phyloP scores from a whole-genome alignment of 2,113 vertebrate genomes.

The Hassar affinis region DNA sequence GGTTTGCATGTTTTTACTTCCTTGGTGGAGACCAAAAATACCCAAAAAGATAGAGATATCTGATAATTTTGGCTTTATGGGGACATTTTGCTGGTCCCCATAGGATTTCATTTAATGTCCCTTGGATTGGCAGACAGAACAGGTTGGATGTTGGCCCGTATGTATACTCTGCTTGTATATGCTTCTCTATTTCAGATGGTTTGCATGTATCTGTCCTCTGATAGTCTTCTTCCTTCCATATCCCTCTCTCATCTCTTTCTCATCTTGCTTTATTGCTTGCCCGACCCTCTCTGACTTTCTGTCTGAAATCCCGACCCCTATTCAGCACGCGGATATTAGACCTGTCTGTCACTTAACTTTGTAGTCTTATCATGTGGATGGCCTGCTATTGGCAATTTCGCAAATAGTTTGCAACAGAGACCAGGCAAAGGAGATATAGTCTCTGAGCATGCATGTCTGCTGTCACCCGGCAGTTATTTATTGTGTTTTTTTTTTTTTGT shows the following conservation, averaged over 20 bases:
- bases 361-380: neutral
- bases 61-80: too few relatives aligned
- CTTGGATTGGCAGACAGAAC: neutral
- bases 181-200: neutral
- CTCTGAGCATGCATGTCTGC: neutral
- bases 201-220: neutral
- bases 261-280: neutral
- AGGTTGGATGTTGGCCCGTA: neutral
- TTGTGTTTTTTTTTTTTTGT: neutral
- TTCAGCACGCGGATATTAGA: neutral
- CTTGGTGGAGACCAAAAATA: too few relatives aligned
- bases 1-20: neutral
- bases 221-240: neutral
- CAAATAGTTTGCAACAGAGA: constrained; percentile 3
- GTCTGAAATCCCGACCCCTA: neutral
- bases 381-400: constrained; percentile 17
- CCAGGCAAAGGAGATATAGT: neutral
- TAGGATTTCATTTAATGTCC: neutral
- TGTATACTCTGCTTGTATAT: neutral
- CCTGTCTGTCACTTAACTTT: constrained; percentile 5
- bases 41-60: neutral
- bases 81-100: too few relatives aligned
- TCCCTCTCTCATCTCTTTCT: neutral
- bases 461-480: neutral
- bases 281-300: neutral